Conservation (phyloP, 1,140 invertebrate species). For the Arion vulgaris region DNA sequence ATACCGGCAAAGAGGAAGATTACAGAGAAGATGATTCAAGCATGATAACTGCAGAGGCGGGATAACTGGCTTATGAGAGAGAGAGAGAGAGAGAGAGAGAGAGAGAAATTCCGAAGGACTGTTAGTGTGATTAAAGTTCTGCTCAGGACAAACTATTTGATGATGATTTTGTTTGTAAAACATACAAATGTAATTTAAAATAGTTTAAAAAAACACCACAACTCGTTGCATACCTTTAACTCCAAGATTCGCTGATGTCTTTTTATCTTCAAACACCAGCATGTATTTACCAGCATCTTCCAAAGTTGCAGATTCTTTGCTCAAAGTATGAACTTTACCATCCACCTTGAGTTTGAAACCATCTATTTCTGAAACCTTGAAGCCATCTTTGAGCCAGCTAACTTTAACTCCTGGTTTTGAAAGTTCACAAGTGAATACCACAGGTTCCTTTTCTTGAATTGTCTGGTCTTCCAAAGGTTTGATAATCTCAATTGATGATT, state of each 20-base stretch:
- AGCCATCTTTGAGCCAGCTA: slow-evolving; percentile 92
- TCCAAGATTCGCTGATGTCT: slow-evolving; percentile 54
- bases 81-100: too few relatives aligned
- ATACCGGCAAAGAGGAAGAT: too few relatives aligned
- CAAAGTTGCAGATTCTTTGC: slow-evolving; percentile 59
- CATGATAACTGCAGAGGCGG: too few relatives aligned
- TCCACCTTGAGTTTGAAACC: slow-evolving; percentile 54
- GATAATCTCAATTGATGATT: slow-evolving; percentile 60
- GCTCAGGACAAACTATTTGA: too few relatives aligned
- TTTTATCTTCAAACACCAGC: slow-evolving; percentile 53
- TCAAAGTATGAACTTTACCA: slow-evolving; percentile 63
- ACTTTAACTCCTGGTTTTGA: slow-evolving; percentile 95
- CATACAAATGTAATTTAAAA: too few relatives aligned
- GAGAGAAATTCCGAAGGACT: too few relatives aligned
- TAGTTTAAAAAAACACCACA: background rate
- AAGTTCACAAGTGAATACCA: slow-evolving; percentile 79
- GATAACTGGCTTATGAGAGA: too few relatives aligned
- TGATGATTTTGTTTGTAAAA: too few relatives aligned
- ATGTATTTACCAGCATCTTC: slow-evolving; percentile 69
- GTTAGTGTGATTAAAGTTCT: too few relatives aligned
- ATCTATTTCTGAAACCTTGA: slow-evolving; percentile 53
- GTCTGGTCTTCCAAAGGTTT: slow-evolving; percentile 60
- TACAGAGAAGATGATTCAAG: too few relatives aligned
- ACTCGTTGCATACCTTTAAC: slow-evolving; percentile 59
- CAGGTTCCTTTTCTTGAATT: slow-evolving; percentile 59